Evolutionary conservation across 2,888 invertebrate species (phyloP).

Genomic region (Pristionchus exspectatus): DNA sequence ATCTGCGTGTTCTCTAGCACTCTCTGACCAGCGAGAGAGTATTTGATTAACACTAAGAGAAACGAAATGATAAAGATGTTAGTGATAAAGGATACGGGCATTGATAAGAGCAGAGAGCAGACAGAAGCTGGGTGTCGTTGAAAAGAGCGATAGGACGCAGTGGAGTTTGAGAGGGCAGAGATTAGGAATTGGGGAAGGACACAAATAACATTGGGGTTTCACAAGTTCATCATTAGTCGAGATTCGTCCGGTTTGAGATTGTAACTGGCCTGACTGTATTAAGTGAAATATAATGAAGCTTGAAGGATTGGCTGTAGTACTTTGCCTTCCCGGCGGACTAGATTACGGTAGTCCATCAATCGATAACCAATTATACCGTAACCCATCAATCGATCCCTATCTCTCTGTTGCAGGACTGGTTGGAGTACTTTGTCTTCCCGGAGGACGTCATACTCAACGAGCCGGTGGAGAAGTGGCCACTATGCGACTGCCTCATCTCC

Average conservation of each 20-base stretch:
- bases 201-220: neutral
- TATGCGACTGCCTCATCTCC: constrained; percentile 96
- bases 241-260: too few relatives aligned
- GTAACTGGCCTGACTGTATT: too few relatives aligned
- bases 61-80: neutral
- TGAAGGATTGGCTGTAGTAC: too few relatives aligned
- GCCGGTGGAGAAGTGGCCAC: constrained; percentile 97
- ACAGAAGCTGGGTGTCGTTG: constrained; percentile 32
- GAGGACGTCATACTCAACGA: constrained; percentile 96
- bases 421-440: constrained; percentile 87
- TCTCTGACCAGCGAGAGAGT: neutral
- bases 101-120: constrained; percentile 5
- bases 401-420: constrained; percentile 71
- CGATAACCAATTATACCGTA: neutral
- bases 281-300: too few relatives aligned
- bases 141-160: neutral
- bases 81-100: neutral
- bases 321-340: too few relatives aligned
- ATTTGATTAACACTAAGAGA: neutral
- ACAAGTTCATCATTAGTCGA: too few relatives aligned
- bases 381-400: neutral
- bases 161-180: neutral
- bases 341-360: too few relatives aligned
- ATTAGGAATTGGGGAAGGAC: neutral
- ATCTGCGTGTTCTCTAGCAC: neutral